phyloP scores from a whole-genome alignment of 2,113 vertebrate genomes.

The Channa maculata region DNA sequence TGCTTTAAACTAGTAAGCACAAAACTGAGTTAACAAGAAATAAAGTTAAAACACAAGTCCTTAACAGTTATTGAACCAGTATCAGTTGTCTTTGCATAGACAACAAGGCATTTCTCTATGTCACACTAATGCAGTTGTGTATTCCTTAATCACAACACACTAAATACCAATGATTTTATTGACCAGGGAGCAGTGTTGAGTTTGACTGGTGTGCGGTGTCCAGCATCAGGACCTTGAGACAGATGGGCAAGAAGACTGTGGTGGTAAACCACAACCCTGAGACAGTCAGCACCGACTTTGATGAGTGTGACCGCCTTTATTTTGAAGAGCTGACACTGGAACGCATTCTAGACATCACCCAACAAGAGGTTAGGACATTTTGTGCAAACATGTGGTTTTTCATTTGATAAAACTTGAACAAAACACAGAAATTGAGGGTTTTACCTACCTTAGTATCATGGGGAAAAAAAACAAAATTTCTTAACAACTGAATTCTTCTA shows the following conservation, averaged over 20 bases:
- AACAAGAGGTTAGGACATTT: constrained; percentile 88
- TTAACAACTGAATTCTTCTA: neutral
- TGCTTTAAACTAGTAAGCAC: no score
- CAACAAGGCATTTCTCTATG: neutral
- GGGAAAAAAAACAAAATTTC: neutral
- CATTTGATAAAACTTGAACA: neutral
- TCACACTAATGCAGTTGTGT: neutral
- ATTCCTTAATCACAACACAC: no score
- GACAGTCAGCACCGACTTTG: constrained; percentile 98
- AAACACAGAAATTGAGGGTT: neutral
- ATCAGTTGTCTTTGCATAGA: no score
- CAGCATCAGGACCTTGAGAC: constrained; percentile 90
- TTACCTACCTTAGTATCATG: neutral
- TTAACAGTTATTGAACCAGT: no score
- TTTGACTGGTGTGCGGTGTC: constrained; percentile 99
- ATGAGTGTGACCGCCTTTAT: constrained; percentile 97
- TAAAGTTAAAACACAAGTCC: no score
- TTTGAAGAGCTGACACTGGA: constrained; percentile 97
- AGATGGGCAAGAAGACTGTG: constrained; percentile 91
- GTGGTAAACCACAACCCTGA: constrained; percentile 98
- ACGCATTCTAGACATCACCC: constrained; percentile 94
- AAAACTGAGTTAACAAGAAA: no score
- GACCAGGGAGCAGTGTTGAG: constrained; percentile 95
- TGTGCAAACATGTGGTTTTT: neutral
- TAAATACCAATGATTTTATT: neutral